Evolutionary conservation across 2,888 invertebrate genomes (phyloP), one percentile per base, ranked within the genome.

Genomic region (Stictocephala bisonia): DNA sequence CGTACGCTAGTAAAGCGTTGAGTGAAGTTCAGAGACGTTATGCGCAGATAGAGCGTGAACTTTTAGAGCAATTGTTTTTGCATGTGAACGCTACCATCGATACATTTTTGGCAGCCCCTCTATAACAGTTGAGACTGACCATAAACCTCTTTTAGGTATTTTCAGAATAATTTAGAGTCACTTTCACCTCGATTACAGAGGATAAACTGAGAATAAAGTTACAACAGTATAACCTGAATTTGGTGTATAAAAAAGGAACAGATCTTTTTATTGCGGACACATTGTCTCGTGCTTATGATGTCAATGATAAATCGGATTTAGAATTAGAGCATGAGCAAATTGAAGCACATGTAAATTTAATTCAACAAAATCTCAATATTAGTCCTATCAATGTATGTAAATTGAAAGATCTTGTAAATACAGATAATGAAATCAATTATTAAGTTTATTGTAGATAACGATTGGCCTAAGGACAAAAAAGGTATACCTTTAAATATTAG

Each of bases 71-170:
- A 13, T 67, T n/a, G 67, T 67, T 4, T 67, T 67, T 48, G 26
- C 13, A 20, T 67, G 67, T 67, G 67, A 44, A 29, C 13, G 24
- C 11, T 67, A 44, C 22, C 67, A 67, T 15, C 67, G 44, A 15
- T 67, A 24, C n/a, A 48, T 67, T 24, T 67, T 67, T 67, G 48
- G 26, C n/a, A n/a, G n/a, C 1, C 26, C 44, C 24, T 7, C 4
- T 11, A 6, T 71, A n/a, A 44, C 53, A 11, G 71, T 76, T 3
- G 56, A 73, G 29, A 73, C 73, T 4, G 74, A 76, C 35, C 76
- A 75, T 26, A 70, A 73, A 56, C 73, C 76, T 9, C 41, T 75
- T 27, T 27, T 50, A 24, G 27, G 18, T 1, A 67, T 67, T 9
- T 44, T 67, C 6, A 27, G 6, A 67, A 67, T 18, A 27, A 48